A percentile compares a stretch with the other conserved stretches of the same genome.
phyloP scores from a whole-genome alignment of 2,888 invertebrate genomes.

The Drosophila picticornis region DNA sequence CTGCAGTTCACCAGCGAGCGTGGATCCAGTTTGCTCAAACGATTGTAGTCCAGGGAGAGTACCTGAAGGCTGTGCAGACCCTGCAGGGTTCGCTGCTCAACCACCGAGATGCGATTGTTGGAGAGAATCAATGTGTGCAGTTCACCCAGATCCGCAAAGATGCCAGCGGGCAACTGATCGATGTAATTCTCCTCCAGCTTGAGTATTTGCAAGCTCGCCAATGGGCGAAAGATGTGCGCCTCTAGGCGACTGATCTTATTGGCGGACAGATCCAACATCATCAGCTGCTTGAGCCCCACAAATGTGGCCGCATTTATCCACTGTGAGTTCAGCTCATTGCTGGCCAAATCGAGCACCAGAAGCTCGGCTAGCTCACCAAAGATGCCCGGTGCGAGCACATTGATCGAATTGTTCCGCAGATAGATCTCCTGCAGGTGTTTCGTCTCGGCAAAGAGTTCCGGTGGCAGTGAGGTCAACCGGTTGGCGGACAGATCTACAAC shows the following conservation, averaged over 20 bases:
- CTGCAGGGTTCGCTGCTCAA: constrained; percentile 93
- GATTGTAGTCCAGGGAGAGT: constrained; percentile 94
- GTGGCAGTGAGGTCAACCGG: constrained; percentile 94
- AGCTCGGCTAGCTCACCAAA: constrained; percentile 93
- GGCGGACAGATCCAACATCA: constrained; percentile 93
- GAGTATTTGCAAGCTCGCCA: constrained; percentile 93
- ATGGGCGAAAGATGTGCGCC: constrained; percentile 92
- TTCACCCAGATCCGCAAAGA: constrained; percentile 95
- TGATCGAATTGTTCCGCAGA: constrained; percentile 95
- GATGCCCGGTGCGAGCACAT: constrained; percentile 93
- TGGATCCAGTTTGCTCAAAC: constrained; percentile 91
- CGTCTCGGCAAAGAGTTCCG: constrained; percentile 93
- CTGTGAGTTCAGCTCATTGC: constrained; percentile 93
- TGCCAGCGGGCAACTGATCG: constrained; percentile 93
- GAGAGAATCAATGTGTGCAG: constrained; percentile 94
- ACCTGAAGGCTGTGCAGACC: constrained; percentile 94
- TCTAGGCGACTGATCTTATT: constrained; percentile 94
- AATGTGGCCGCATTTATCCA: constrained; percentile 95
- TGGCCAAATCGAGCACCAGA: constrained; percentile 92
- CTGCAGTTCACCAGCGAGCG: constrained; percentile 95
- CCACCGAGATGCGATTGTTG: constrained; percentile 92
- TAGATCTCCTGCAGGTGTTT: constrained; percentile 94
- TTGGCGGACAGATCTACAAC: constrained; percentile 96
- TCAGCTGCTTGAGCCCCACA: constrained; percentile 93
- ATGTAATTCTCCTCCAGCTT: constrained; percentile 94